A percentile compares a stretch with the other conserved stretches of the same genome.
These are phyloP conservation scores for Syndactyla subalaris DNA, from an alignment of 2,797 vertebrate species.

Conservation along the genomic window DNA sequence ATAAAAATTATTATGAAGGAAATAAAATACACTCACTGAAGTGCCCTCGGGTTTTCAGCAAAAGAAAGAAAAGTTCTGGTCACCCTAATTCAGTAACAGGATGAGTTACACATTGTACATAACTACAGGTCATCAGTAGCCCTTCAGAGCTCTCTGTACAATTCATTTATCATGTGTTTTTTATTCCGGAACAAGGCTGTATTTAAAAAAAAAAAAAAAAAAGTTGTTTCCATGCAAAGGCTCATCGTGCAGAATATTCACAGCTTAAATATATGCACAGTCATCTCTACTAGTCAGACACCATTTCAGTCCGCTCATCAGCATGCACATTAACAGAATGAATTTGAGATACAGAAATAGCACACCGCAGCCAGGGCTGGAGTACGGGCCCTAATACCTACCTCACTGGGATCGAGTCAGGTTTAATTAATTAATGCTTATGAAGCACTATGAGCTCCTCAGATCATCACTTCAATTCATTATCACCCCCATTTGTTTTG, in stretches of 20 bases:
- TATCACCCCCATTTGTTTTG: slow-evolving; percentile 55
- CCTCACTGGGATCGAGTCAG: slow-evolving; percentile 3
- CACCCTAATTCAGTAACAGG: slow-evolving; percentile 3
- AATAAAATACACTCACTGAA: neutral
- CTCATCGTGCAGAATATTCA: slow-evolving; percentile 59
- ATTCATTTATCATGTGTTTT: slow-evolving; percentile 32
- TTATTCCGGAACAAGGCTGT: slow-evolving; percentile 23
- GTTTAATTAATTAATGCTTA: slow-evolving; percentile 64
- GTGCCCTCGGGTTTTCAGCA: neutral
- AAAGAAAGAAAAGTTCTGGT: neutral
- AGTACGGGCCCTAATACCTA: slow-evolving; percentile 24
- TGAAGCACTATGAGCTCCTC: slow-evolving; percentile 49
- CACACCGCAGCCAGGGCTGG: neutral
- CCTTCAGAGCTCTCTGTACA: neutral
- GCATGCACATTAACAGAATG: slow-evolving; percentile 60
- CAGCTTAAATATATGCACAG: slow-evolving; percentile 68
- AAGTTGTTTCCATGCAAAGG: neutral
- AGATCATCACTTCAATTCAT: slow-evolving; percentile 64
- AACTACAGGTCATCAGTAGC: neutral
- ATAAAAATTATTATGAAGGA: slow-evolving; percentile 15
- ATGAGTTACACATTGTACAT: neutral
- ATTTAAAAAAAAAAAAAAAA: neutral
- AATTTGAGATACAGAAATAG: slow-evolving; percentile 50
- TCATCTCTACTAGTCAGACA: slow-evolving; percentile 69
- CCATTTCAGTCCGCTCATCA: slow-evolving; percentile 53